Conservation (phyloP, 2,113 vertebrate genomes). For the Myocastor coypus region DNA sequence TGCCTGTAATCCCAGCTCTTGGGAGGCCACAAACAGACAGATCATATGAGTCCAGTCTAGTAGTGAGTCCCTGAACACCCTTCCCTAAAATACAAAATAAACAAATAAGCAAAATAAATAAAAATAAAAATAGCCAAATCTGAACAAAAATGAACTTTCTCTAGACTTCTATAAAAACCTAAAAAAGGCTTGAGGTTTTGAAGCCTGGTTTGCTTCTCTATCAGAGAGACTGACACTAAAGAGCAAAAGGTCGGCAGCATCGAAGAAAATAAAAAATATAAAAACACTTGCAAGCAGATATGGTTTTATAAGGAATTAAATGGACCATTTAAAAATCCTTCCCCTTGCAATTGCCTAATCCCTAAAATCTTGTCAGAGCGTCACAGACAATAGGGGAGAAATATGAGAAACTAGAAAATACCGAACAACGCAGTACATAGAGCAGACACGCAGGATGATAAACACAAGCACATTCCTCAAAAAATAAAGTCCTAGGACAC, state of each 20-base stretch:
- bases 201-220: slow-evolving; percentile 2
- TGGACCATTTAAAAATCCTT: neutral
- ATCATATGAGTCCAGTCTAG: no score
- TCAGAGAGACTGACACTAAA: neutral
- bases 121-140: neutral
- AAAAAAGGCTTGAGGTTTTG: slow-evolving; percentile 30
- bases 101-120: no score
- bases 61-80: no score
- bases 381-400: neutral
- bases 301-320: neutral
- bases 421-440: neutral
- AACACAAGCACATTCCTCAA: neutral
- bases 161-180: neutral
- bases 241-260: neutral
- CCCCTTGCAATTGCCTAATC: neutral
- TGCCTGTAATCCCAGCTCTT: no score
- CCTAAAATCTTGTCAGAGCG: neutral
- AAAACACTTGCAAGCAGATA: neutral
- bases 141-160: neutral
- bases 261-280: slow-evolving; percentile 21
- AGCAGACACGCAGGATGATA: neutral
- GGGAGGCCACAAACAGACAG: no score
- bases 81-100: no score
- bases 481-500: neutral
- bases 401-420: neutral